Percentiles rank a stretch among this genome's conserved stretches.
These are phyloP conservation scores for Pelobates fuscus DNA, from an alignment of 2,113 vertebrate species.

Conservation along the genomic window DNA sequence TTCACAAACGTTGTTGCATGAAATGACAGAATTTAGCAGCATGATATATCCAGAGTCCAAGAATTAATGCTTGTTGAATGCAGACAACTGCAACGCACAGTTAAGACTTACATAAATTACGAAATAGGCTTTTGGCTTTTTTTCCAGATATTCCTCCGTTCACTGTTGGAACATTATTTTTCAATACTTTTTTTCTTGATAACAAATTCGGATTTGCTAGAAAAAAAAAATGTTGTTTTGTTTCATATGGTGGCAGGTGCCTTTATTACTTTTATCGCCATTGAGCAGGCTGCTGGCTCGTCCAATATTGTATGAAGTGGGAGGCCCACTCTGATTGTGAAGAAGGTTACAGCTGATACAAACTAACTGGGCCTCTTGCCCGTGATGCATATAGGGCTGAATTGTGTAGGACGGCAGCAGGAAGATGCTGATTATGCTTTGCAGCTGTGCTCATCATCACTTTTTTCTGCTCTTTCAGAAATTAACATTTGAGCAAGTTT, in stretches of 20 bases:
- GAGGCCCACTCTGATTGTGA: conserved; percentile 23
- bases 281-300: conserved; percentile 33
- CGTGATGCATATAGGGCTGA: conserved; percentile 34
- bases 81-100: neutral
- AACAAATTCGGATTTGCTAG: conserved; percentile 23
- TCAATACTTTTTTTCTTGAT: conserved; percentile 1
- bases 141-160: neutral
- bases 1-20: neutral
- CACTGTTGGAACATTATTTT: conserved; percentile 12
- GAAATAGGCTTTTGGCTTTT: neutral
- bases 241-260: conserved; percentile 31
- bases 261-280: conserved; percentile 35
- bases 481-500: conserved; percentile 38
- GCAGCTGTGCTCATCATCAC: conserved; percentile 35
- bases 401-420: conserved; percentile 44
- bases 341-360: conserved; percentile 39
- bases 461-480: conserved; percentile 16
- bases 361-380: conserved; percentile 45
- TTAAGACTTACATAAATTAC: neutral
- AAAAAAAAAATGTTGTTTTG: conserved; percentile 28
- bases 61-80: neutral
- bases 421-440: conserved; percentile 44
- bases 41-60: neutral
- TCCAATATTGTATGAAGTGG: conserved; percentile 6
- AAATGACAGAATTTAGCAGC: conserved; percentile 16